These are phyloP conservation scores for Motacilla tschutschensis DNA, from an alignment of 2,113 vertebrate species.

Conservation along the genomic window DNA sequence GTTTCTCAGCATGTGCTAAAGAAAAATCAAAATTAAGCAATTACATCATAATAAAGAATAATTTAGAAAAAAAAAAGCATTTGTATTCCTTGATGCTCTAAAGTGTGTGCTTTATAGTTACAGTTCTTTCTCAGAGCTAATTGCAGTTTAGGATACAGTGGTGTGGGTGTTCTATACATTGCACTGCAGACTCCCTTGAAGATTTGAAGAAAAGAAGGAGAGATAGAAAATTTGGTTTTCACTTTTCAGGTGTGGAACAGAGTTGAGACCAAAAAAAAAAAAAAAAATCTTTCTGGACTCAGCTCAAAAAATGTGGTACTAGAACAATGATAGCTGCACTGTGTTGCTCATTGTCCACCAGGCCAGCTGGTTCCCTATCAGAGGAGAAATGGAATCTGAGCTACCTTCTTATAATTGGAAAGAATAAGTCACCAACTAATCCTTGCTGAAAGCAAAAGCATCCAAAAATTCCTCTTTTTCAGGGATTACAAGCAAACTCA, in stretches of 20 bases:
- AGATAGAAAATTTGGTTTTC: neutral
- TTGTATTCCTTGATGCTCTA: neutral
- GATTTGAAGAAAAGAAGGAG: neutral
- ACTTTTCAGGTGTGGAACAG: neutral
- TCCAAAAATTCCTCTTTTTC: neutral
- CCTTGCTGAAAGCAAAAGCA: neutral
- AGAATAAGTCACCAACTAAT: neutral
- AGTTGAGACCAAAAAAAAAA: neutral
- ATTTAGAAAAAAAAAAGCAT: neutral
- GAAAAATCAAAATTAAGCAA: constrained; percentile 15
- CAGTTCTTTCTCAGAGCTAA: neutral
- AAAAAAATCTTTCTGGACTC: neutral
- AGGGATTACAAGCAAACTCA: neutral
- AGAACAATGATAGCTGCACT: neutral
- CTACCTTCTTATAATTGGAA: neutral
- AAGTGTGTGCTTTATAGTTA: neutral
- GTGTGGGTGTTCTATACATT: neutral
- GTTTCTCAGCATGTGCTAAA: neutral
- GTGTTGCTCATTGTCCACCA: neutral
- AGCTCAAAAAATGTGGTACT: neutral
- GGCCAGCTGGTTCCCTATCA: neutral
- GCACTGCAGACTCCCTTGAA: neutral
- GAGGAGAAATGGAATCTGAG: neutral
- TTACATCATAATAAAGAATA: neutral
- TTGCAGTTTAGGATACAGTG: neutral